These are phyloP conservation scores for Megaustenia siamemsis DNA, from an alignment of 2,888 invertebrate species.

Conservation along the genomic window DNA sequence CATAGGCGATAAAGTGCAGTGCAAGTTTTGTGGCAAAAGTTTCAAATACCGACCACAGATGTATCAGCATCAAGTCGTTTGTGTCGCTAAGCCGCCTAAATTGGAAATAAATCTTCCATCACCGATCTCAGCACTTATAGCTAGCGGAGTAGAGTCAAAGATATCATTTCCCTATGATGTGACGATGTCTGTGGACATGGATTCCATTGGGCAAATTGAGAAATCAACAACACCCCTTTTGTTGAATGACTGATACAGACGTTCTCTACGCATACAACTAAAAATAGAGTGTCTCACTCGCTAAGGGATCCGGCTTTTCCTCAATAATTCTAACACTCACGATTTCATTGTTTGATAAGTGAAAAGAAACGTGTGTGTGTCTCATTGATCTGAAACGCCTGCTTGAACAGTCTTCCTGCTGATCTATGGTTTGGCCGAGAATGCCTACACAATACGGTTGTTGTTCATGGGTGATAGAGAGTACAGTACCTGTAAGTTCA, in stretches of 20 bases:
- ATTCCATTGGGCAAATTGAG: slow-evolving; percentile 11
- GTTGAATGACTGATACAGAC: neutral
- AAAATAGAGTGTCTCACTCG: too few relatives aligned
- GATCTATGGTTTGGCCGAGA: too few relatives aligned
- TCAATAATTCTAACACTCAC: too few relatives aligned
- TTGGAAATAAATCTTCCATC: slow-evolving; percentile 30
- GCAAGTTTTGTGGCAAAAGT: slow-evolving; percentile 55
- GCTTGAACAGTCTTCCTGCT: too few relatives aligned
- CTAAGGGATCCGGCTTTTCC: too few relatives aligned
- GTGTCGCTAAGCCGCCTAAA: slow-evolving; percentile 8
- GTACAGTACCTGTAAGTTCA: too few relatives aligned
- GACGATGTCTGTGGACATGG: slow-evolving; percentile 32
- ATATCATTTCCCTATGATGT: slow-evolving; percentile 47
- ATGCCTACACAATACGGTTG: too few relatives aligned
- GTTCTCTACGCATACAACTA: too few relatives aligned
- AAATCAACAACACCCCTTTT: neutral
- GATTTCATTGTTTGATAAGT: too few relatives aligned
- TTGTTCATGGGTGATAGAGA: too few relatives aligned
- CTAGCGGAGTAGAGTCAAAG: slow-evolving; percentile 27
- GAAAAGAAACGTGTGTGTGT: too few relatives aligned
- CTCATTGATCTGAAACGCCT: too few relatives aligned
- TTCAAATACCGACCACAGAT: slow-evolving; percentile 56
- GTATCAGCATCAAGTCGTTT: slow-evolving; percentile 47
- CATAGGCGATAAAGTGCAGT: slow-evolving; percentile 56
- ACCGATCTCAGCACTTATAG: neutral